Base-by-base conservation (phyloP, 2,888 invertebrate species). In the Tetragonisca angustula region DNA sequence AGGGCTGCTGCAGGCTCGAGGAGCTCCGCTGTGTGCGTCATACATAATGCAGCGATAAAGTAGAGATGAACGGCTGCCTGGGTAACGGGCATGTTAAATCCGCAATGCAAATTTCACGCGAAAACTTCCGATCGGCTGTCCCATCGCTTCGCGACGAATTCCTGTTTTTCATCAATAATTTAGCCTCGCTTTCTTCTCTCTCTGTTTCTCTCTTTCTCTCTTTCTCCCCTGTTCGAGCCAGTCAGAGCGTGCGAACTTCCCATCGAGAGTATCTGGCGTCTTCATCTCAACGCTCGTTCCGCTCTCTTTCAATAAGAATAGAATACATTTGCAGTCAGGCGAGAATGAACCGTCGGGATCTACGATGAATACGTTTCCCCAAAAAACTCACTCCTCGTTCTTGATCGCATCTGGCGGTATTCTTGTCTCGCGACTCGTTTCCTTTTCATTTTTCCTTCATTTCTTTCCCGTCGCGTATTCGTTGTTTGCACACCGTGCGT, bases 21-120 rank as follows among this genome's bases (percentile, higher is more conserved):
- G 86, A 86, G 83, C 85, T 83, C 43, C 70, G 77, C 80, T 81
- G 88, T 32, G 27, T 49, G 71, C 62, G 78, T 88, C 89, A 90
- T 91, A 87, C 90, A 91, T 91, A 90, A 91, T 91, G 90, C 88
- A 91, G 86, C 75, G 85, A 84, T 71, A 89, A 88, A 83, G 76
- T 82, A 86, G 81, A 83, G 88, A 82, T 74, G 84, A 77, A 82
- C 79, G 75, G 59, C 70, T 77, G 79, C 81, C 52, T 9, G 27
- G 59, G 65, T 81, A 86, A 75, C 81, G 79, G 59, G 62, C 84
- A 78, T 76, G 79, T 79, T 70, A 78, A 77, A 87, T 82, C 68
- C 75, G 76, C 69, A 78, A 82, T 79, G 86, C 75, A 82, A 81
- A 84, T 84, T 81, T 76, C 69, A 61, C 50, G 74, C 5, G 78